phyloP scores from a whole-genome alignment of 2,888 invertebrate genomes.

The Ichneumon xanthorius region DNA sequence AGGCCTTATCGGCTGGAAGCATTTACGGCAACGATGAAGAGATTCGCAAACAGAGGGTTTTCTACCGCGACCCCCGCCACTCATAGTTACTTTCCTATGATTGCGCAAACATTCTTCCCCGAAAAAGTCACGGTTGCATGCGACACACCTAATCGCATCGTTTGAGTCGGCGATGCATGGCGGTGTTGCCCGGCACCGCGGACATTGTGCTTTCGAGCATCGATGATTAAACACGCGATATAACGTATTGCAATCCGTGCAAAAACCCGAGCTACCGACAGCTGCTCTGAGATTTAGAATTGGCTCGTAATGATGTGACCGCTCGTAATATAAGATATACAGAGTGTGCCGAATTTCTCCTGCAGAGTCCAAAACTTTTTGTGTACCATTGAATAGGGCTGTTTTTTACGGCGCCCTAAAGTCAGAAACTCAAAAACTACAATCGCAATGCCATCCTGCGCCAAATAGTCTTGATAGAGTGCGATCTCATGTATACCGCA shows the following conservation, averaged over 20 bases:
- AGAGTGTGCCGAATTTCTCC: no score
- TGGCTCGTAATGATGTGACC: constrained; percentile 31
- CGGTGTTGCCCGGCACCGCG: constrained; percentile 5
- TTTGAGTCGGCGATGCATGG: neutral
- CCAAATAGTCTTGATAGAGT: no score
- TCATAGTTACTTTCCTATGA: neutral
- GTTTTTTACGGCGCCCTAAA: no score
- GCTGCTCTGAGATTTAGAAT: constrained; percentile 24
- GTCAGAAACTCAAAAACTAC: no score
- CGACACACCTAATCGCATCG: constrained; percentile 1
- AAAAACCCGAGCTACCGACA: neutral
- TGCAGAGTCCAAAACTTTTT: no score
- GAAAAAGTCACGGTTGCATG: constrained; percentile 28
- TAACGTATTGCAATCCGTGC: neutral
- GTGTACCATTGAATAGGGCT: no score
- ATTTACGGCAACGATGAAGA: constrained; percentile 18
- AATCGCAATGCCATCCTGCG: no score
- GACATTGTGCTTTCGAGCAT: constrained; percentile 4
- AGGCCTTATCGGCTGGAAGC: constrained; percentile 2
- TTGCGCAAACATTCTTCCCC: constrained; percentile 6
- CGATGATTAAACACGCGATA: neutral
- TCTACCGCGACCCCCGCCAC: neutral
- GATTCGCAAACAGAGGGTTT: constrained; percentile 14
- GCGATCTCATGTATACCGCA: no score
- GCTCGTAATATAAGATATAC: no score